Conservation (phyloP, 2,888 invertebrate species). For the Cotesia congregata region DNA sequence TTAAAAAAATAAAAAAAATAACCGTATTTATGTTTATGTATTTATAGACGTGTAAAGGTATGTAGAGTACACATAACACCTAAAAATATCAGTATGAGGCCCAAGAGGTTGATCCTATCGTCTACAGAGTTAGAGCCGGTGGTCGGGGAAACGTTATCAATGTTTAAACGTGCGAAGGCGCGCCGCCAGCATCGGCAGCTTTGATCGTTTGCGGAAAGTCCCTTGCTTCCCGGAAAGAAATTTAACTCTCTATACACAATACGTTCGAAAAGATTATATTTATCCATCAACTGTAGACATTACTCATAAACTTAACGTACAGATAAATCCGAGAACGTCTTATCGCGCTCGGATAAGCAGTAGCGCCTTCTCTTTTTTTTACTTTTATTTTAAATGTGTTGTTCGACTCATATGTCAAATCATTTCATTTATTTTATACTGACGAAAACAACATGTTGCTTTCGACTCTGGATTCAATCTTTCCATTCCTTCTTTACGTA, state of each 20-base stretch:
- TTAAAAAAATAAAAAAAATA: neutral
- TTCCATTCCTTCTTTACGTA: no score
- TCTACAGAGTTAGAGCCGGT: neutral
- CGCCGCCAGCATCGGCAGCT: constrained; percentile 35
- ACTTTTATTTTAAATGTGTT: neutral
- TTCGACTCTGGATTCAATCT: no score
- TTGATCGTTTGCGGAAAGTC: constrained; percentile 52
- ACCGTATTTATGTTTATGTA: neutral
- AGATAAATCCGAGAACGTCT: neutral
- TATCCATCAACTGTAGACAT: constrained; percentile 19
- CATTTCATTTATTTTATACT: neutral
- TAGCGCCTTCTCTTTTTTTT: constrained; percentile 11
- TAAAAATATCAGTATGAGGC: neutral
- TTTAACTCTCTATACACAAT: neutral
- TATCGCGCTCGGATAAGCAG: neutral
- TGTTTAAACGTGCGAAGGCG: constrained; percentile 25
- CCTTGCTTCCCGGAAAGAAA: constrained; percentile 47
- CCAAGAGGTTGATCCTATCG: constrained; percentile 12
- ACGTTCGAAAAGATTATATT: constrained; percentile 20
- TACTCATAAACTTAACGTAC: constrained; percentile 12
- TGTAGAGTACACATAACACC: neutral
- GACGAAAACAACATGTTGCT: no score
- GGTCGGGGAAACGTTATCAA: constrained; percentile 18
- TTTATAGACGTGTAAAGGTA: neutral
- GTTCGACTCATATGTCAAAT: neutral